Conservation (phyloP, 2,113 vertebrate species). For the Haliaeetus leucogaster region DNA sequence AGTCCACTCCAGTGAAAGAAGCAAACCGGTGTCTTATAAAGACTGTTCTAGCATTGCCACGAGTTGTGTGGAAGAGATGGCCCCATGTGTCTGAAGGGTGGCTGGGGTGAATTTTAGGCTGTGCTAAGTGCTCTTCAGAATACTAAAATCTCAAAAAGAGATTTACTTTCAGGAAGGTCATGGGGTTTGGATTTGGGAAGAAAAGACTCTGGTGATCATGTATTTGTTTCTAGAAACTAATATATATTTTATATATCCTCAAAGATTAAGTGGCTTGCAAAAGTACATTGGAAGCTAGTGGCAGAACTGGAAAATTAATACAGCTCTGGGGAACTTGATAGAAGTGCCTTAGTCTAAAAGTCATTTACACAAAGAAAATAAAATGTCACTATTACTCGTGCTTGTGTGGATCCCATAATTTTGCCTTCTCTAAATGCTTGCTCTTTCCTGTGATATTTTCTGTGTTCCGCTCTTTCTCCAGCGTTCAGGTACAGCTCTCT, state of each 20-base stretch:
- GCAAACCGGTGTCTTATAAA: not conserved
- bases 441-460: not conserved
- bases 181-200: not conserved
- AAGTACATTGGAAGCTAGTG: not conserved
- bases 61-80: not conserved
- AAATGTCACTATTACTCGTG: not conserved
- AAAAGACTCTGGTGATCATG: not conserved
- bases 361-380: not conserved
- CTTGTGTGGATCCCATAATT: not conserved
- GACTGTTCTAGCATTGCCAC: not conserved
- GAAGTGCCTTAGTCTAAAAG: not conserved
- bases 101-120: not conserved
- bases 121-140: not conserved
- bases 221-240: constrained; percentile 2
- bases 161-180: not conserved
- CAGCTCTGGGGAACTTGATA: not conserved
- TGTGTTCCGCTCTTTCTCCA: not conserved
- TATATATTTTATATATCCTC: not conserved
- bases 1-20: not conserved
- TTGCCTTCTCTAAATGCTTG: not conserved
- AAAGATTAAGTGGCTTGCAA: not conserved
- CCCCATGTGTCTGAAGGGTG: not conserved
- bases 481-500: not conserved
- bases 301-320: not conserved
- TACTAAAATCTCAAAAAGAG: not conserved